Conservation (phyloP, 2,113 vertebrate genomes). For the Mesitornis unicolor region DNA sequence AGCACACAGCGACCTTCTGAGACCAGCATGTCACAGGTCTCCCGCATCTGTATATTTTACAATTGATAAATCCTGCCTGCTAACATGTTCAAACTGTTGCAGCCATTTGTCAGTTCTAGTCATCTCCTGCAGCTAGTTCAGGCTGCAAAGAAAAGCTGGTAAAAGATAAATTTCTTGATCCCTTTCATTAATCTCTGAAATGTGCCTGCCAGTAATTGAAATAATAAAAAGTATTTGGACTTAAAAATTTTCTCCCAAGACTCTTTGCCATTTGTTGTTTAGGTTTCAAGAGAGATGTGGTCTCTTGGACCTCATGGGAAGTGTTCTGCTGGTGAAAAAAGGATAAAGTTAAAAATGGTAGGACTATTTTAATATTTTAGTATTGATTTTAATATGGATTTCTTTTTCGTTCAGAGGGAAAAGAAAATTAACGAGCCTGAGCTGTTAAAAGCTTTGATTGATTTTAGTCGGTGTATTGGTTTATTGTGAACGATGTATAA, state of each 20-base stretch:
- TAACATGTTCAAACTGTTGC: slow-evolving; percentile 55
- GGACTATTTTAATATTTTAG: slow-evolving; percentile 43
- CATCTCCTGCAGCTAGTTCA: slow-evolving; percentile 65
- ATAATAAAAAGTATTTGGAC: slow-evolving; percentile 67
- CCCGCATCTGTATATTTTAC: slow-evolving; percentile 42
- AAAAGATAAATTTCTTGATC: slow-evolving; percentile 20
- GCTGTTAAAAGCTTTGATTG: background rate
- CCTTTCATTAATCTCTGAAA: slow-evolving; percentile 50
- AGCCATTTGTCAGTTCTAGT: slow-evolving; percentile 63
- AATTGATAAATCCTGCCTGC: slow-evolving; percentile 45
- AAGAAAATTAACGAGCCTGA: background rate
- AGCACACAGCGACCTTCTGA: slow-evolving; percentile 47
- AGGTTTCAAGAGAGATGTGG: slow-evolving; percentile 45
- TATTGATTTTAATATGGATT: slow-evolving; percentile 11
- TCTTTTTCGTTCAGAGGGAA: background rate
- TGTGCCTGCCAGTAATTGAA: slow-evolving; percentile 61
- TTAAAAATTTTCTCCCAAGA: slow-evolving; percentile 51
- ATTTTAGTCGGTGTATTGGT: background rate
- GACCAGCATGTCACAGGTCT: slow-evolving; percentile 47
- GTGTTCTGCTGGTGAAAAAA: slow-evolving; percentile 53
- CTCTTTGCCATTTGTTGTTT: slow-evolving; percentile 46
- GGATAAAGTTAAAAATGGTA: slow-evolving; percentile 30
- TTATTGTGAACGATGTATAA: background rate
- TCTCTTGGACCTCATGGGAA: slow-evolving; percentile 54
- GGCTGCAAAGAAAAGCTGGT: slow-evolving; percentile 49